Evolutionary conservation across 2,113 vertebrate genomes (phyloP).

Genomic region (Lamprotornis superbus): DNA sequence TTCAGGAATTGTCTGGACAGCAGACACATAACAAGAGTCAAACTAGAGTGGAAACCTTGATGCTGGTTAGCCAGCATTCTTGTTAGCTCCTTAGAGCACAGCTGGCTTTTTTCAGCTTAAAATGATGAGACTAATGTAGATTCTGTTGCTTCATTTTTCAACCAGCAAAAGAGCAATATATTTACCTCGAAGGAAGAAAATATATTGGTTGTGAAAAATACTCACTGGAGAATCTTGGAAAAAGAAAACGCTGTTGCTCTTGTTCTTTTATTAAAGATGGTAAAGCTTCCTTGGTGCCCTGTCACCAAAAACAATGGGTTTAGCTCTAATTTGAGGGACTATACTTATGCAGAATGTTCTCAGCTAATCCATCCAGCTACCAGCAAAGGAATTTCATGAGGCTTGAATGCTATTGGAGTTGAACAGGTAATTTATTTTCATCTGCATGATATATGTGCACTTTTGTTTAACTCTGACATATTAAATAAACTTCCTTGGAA

Average conservation of each 20-base stretch:
- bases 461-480: neutral
- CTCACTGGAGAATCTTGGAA: neutral
- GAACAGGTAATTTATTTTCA: neutral
- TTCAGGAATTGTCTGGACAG: neutral
- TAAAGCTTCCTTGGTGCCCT: neutral
- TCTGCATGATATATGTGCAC: neutral
- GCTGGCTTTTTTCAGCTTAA: neutral
- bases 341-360: neutral
- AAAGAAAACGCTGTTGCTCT: neutral
- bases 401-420: neutral
- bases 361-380: neutral
- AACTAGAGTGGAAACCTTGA: neutral
- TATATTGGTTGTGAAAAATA: neutral
- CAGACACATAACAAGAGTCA: neutral
- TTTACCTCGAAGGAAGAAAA: conserved; percentile 4
- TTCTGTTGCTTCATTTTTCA: neutral
- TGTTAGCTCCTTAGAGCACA: neutral
- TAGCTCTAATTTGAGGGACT: neutral
- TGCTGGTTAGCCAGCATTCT: neutral
- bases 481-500: neutral
- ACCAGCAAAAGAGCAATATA: neutral
- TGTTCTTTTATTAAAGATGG: neutral
- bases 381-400: neutral
- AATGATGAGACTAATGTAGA: neutral
- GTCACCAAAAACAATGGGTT: neutral